These are phyloP conservation scores for Aphelinus atriplicis DNA, from an alignment of 1,140 invertebrate genomes.

Conservation along the genomic window DNA sequence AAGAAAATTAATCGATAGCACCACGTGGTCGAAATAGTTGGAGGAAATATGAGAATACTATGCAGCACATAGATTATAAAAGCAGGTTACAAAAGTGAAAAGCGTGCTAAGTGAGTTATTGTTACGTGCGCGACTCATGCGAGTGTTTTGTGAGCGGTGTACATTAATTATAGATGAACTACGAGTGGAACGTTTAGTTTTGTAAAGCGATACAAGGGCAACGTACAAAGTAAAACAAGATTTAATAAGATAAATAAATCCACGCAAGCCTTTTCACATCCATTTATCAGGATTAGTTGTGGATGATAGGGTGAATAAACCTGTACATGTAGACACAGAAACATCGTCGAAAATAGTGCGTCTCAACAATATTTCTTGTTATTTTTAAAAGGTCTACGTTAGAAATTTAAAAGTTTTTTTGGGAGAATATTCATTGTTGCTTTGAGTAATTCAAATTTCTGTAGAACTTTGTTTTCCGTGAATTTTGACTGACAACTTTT, in stretches of 20 bases:
- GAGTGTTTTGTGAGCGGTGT: constrained; percentile 24
- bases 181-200: constrained; percentile 25
- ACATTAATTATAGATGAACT: constrained; percentile 21
- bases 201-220: constrained; percentile 16
- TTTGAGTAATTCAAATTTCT: too few species aligned
- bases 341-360: constrained; percentile 6
- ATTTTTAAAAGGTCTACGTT: neutral
- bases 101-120: constrained; percentile 18
- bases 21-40: neutral
- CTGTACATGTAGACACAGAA: neutral
- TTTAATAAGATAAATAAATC: constrained; percentile 7
- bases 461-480: too few species aligned
- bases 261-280: constrained; percentile 17
- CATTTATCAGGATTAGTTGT: constrained; percentile 4
- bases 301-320: neutral
- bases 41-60: neutral
- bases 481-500: too few species aligned
- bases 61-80: neutral
- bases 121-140: neutral
- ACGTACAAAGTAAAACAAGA: constrained; percentile 29
- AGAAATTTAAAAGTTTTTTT: too few species aligned
- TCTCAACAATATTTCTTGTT: constrained; percentile 16
- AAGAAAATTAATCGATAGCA: neutral
- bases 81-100: constrained; percentile 13
- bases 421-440: too few species aligned